These are phyloP conservation scores for Empidonax traillii DNA, from an alignment of 2,113 vertebrate genomes.

Conservation along the genomic window DNA sequence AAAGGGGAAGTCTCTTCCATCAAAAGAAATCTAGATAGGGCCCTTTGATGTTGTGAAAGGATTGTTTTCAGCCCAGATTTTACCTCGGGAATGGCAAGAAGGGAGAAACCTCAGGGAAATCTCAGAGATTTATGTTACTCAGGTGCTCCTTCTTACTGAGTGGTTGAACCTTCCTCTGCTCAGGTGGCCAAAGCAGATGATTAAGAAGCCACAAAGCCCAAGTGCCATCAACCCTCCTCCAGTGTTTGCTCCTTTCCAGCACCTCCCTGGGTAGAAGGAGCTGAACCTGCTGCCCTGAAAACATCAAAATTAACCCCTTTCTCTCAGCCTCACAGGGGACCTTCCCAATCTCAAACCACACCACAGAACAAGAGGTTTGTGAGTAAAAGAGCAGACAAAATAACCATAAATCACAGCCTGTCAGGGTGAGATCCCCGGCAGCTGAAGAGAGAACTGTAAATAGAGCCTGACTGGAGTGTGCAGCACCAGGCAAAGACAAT, in stretches of 20 bases:
- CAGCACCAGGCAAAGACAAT: neutral
- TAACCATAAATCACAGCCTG: neutral
- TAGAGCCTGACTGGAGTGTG: neutral
- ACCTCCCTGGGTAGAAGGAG: neutral
- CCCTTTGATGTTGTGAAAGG: rapidly evolving
- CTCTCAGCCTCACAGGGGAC: neutral
- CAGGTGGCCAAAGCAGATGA: neutral
- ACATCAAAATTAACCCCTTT: neutral
- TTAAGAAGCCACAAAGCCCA: neutral
- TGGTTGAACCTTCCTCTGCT: neutral
- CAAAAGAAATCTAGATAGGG: rapidly evolving
- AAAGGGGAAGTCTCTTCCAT: neutral
- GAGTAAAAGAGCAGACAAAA: neutral
- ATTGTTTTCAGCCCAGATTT: rapidly evolving
- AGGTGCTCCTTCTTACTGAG: rapidly evolving
- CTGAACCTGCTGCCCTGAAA: neutral
- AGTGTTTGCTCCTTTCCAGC: neutral
- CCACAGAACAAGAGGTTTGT: neutral
- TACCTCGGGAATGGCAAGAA: rapidly evolving
- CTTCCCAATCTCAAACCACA: neutral
- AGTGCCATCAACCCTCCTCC: neutral
- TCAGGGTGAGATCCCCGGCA: neutral
- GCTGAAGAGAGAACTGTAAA: neutral
- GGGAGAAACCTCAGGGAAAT: neutral
- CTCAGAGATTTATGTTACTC: neutral